phyloP scores from a whole-genome alignment of 1,140 invertebrate species.

The Drosophila teissieri region DNA sequence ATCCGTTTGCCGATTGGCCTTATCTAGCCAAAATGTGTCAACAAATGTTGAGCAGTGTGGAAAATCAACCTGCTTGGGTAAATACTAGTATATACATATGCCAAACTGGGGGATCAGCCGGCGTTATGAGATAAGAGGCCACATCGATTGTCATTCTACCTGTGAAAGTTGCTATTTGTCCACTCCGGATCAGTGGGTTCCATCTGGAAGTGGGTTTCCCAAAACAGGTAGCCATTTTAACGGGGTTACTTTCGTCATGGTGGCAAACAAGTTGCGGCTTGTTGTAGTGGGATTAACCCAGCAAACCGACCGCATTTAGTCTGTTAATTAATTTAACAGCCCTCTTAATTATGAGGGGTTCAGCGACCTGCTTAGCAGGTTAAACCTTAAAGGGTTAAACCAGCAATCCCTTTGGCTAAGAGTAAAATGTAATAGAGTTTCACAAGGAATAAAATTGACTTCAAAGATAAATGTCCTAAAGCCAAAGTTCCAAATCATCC shows the following conservation, averaged over 20 bases:
- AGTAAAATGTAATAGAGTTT: background rate
- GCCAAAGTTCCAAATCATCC: no score
- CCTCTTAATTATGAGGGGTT: background rate
- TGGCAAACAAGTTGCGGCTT: slow-evolving; percentile 42
- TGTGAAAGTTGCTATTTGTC: background rate
- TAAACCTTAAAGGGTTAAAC: background rate
- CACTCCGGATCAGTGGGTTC: background rate
- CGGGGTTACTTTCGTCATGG: background rate
- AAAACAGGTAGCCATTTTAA: slow-evolving; percentile 32
- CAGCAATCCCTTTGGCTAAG: background rate
- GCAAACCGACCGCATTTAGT: background rate
- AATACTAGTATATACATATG: background rate
- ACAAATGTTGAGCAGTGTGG: background rate
- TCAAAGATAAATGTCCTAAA: no score
- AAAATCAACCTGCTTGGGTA: slow-evolving; percentile 1
- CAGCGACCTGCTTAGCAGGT: background rate
- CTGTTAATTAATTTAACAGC: slow-evolving; percentile 26
- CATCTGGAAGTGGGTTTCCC: background rate
- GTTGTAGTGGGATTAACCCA: slow-evolving; percentile 9
- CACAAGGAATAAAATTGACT: no score
- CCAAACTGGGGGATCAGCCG: background rate
- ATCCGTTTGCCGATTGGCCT: background rate
- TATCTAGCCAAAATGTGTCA: slow-evolving; percentile 6
- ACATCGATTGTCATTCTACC: slow-evolving; percentile 5
- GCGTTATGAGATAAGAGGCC: slow-evolving; percentile 5